Evolutionary conservation across 64 coral and sea anemone genomes (phyloP).

Genomic region (Trachythela sp.): DNA sequence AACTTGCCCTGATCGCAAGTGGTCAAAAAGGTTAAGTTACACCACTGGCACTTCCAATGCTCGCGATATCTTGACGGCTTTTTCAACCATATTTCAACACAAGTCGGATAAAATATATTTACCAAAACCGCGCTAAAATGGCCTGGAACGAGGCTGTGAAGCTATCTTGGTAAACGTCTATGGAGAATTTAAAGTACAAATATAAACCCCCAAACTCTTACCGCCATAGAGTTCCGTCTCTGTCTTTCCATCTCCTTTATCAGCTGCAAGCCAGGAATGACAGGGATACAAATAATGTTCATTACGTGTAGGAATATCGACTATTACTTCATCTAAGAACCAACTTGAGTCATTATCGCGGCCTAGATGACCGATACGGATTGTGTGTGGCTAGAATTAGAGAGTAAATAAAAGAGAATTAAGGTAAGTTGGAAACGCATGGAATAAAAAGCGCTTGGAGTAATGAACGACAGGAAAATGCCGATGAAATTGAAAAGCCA

Average conservation of each 20-base stretch:
- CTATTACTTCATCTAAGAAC: constrained; percentile 83
- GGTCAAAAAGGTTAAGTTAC: no score
- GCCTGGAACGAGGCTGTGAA: no score
- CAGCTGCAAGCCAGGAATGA: constrained; percentile 65
- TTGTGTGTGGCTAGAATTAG: neutral
- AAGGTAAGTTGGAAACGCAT: neutral
- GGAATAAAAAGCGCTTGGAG: neutral
- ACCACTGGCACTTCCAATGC: no score
- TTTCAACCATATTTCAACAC: no score
- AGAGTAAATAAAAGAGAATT: neutral
- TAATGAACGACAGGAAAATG: no score
- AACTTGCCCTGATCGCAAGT: no score
- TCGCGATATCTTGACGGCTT: no score
- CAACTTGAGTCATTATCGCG: constrained; percentile 46
- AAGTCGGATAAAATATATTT: no score
- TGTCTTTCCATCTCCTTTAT: constrained; percentile 69
- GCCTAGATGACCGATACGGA: constrained; percentile 74
- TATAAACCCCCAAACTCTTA: constrained; percentile 35
- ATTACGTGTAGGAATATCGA: constrained; percentile 71
- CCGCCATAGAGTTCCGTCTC: constrained; percentile 70
- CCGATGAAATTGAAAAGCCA: no score
- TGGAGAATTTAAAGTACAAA: no score
- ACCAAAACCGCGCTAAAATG: no score
- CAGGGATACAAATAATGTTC: constrained; percentile 87
- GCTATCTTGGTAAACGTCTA: no score